Base-by-base conservation (phyloP, 2,113 vertebrate genomes). In the Burhinus oedicnemus region DNA sequence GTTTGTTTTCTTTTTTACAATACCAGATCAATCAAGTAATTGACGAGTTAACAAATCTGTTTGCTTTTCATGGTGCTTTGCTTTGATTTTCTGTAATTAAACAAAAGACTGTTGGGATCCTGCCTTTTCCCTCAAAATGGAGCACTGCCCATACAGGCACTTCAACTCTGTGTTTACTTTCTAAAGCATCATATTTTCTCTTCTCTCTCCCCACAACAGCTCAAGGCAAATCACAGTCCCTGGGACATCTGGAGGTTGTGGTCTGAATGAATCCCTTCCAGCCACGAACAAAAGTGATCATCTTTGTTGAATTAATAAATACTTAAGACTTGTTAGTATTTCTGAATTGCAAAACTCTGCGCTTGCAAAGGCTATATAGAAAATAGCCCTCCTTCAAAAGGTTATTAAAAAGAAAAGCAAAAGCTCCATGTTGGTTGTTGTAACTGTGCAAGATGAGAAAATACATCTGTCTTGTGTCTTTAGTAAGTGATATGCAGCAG, bases 291-390 rank as follows among this genome's bases (percentile, higher is more conserved):
- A 91, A 85, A 90, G 49, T 51, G 71, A 86, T 66, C 75, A 65
- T 66, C 87, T 88, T 70, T 93, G 60, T 62, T 64, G 66, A 94
- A 94, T 74, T 91, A 70, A 83, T 87, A 94, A 87, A 91, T 65
- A 78, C 75, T 93, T 83, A 57, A 70, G 64, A 81, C 62, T 68
- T 81, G 38, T 80, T 66, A 90, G 62, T 58, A 86, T 81, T 94
- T 83, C 86, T 94, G 86, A 78, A 94, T 74, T 91, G 75, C 88
- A 93, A 85, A 92, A 96, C 68, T 38, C 68, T 2, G 4, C 32
- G 55, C 13, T 92, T 95, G 49, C 81, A 89, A 85, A 66, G 23
- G 62, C 30, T 74, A 11, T 22, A 65, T 54, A 80, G 75, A 68
- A 91, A 83, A 90, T 2, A 77, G 51, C 40, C 26, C 6, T 62